These are phyloP conservation scores for Helicoverpa assulta DNA, from an alignment of 2,888 invertebrate species.

Conservation along the genomic window DNA sequence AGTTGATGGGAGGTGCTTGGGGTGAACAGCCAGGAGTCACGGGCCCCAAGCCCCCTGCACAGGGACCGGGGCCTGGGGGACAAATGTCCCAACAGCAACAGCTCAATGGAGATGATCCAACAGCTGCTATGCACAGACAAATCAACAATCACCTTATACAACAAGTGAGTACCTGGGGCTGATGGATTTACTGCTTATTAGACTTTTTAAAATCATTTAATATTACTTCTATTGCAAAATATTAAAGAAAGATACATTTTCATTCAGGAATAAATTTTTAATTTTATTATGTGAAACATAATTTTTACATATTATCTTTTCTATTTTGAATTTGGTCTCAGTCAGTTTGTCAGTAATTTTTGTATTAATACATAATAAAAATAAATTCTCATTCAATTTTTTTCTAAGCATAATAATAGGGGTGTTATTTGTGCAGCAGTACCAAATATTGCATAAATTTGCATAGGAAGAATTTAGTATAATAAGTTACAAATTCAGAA, in stretches of 20 bases:
- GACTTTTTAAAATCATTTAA: neutral
- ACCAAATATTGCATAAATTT: slow-evolving; percentile 4
- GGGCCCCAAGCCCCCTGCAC: slow-evolving; percentile 94
- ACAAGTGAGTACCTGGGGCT: slow-evolving; percentile 89
- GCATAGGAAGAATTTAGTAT: neutral
- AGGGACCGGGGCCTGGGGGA: slow-evolving; percentile 95
- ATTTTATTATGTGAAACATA: neutral
- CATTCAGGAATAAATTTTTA: neutral
- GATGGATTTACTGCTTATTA: slow-evolving; percentile 48
- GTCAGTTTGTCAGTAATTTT: too few species aligned
- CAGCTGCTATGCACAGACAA: slow-evolving; percentile 90
- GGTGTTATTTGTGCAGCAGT: too few species aligned
- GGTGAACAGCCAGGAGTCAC: slow-evolving; percentile 92
- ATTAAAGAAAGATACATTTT: neutral
- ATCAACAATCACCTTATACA: slow-evolving; percentile 93
- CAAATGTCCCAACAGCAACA: slow-evolving; percentile 90
- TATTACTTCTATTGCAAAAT: neutral
- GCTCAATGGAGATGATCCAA: slow-evolving; percentile 92
- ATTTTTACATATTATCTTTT: too few species aligned
- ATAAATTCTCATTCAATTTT: neutral
- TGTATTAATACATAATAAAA: too few species aligned
- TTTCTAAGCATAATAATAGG: too few species aligned
- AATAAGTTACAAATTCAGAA: slow-evolving; percentile 50
- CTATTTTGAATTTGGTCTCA: too few species aligned
- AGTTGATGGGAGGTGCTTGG: slow-evolving; percentile 95